Conservation (phyloP, 2,797 vertebrate genomes). For the Gephyroberyx darwinii region DNA sequence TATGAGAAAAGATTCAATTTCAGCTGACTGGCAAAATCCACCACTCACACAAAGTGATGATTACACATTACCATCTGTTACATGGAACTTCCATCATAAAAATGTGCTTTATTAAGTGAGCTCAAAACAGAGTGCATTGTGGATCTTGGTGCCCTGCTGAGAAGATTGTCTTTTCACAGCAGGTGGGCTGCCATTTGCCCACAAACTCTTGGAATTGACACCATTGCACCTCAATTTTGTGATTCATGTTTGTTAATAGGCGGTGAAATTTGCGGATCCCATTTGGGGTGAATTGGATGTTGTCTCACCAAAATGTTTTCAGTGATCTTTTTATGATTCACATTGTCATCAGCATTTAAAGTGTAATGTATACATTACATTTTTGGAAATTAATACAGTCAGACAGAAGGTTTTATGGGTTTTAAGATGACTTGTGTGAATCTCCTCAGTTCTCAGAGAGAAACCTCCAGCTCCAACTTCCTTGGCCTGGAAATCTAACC, state of each 20-base stretch:
- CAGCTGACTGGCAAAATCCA: slow-evolving; percentile 64
- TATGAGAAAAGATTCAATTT: slow-evolving; percentile 53
- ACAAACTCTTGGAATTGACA: slow-evolving; percentile 85
- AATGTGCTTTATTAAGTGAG: slow-evolving; percentile 83
- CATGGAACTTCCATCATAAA: slow-evolving; percentile 77
- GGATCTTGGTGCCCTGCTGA: slow-evolving; percentile 70
- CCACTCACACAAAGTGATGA: slow-evolving; percentile 64
- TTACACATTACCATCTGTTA: slow-evolving; percentile 80
- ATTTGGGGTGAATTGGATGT: slow-evolving; percentile 61
- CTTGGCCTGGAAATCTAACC: no score
- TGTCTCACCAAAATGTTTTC: slow-evolving; percentile 59
- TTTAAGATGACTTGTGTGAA: no score
- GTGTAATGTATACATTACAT: slow-evolving; percentile 37
- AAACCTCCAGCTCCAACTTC: no score
- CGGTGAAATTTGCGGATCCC: slow-evolving; percentile 55
- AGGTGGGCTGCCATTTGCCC: slow-evolving; percentile 79
- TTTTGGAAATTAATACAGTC: no score
- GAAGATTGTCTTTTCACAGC: slow-evolving; percentile 84
- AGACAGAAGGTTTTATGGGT: no score
- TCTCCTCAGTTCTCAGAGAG: no score
- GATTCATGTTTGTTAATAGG: slow-evolving; percentile 80
- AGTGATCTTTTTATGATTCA: slow-evolving; percentile 63
- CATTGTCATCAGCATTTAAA: slow-evolving; percentile 59
- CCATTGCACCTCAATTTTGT: slow-evolving; percentile 85
- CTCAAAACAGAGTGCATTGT: slow-evolving; percentile 76